Evolutionary conservation across 2,888 invertebrate species (phyloP).

Genomic region (Nineta flava): DNA sequence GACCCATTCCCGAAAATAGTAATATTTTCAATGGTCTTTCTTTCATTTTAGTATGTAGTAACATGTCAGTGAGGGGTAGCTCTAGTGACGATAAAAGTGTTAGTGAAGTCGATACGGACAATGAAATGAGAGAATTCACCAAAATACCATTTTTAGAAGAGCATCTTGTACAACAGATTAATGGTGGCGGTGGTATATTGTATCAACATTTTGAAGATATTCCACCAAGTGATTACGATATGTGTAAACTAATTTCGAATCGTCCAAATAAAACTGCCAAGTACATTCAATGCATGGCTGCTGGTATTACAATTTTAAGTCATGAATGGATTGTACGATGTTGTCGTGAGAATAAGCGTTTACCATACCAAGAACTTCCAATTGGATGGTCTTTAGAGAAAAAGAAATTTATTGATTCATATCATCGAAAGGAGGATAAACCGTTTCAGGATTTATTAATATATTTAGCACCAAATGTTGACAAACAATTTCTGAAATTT

Average conservation of each 20-base stretch:
- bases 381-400: conserved; percentile 42
- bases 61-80: conserved; percentile 8
- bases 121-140: conserved; percentile 37
- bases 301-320: conserved; percentile 43
- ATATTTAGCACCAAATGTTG: conserved; percentile 22
- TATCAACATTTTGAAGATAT: conserved; percentile 30
- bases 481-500: conserved; percentile 37
- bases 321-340: conserved; percentile 57
- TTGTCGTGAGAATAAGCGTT: conserved; percentile 29
- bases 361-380: conserved; percentile 36
- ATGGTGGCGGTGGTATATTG: conserved; percentile 43
- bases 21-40: conserved; percentile 36
- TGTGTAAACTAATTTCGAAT: conserved; percentile 46
- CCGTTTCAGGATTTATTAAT: conserved; percentile 20
- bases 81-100: conserved; percentile 22
- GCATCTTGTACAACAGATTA: conserved; percentile 40
- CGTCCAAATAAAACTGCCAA: conserved; percentile 58
- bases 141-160: conserved; percentile 34
- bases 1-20: conserved; percentile 33
- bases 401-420: conserved; percentile 27
- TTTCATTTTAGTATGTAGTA: conserved; percentile 38
- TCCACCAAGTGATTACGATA: conserved; percentile 34
- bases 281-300: conserved; percentile 54
- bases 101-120: conserved; percentile 33
- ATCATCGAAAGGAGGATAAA: conserved; percentile 21